Evolutionary conservation across 2,888 invertebrate genomes (phyloP).

Genomic region (Agonopterix arenella): DNA sequence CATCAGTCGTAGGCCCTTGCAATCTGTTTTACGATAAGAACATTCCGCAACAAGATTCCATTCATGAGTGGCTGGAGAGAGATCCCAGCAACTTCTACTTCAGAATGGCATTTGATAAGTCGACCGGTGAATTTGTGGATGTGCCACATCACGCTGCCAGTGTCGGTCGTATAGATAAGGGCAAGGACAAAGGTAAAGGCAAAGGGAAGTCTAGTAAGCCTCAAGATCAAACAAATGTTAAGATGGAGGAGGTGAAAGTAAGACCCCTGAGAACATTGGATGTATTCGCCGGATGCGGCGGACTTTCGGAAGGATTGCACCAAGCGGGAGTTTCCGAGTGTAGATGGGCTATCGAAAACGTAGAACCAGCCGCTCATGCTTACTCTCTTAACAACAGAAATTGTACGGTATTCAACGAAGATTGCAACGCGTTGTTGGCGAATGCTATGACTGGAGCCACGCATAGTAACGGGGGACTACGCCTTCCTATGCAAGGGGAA

Average conservation of each 20-base stretch:
- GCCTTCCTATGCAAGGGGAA: conserved; percentile 85
- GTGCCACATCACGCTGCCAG: conserved; percentile 77
- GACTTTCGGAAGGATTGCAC: conserved; percentile 85
- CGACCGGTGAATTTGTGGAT: conserved; percentile 74
- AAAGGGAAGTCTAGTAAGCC: conserved; percentile 78
- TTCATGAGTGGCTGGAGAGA: conserved; percentile 77
- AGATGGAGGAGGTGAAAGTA: conserved; percentile 39
- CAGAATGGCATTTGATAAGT: conserved; percentile 79
- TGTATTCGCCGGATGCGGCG: conserved; percentile 92
- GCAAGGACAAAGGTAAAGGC: conserved; percentile 81
- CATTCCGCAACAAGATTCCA: conserved; percentile 59
- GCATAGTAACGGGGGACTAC: conserved; percentile 66
- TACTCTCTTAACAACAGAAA: conserved; percentile 85
- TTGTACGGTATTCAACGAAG: conserved; percentile 86
- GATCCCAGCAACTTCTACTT: conserved; percentile 87
- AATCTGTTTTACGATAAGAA: conserved; percentile 80
- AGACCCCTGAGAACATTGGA: conserved; percentile 82
- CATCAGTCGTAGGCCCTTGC: conserved; percentile 82
- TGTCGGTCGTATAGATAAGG: conserved; percentile 78
- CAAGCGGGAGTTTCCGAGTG: conserved; percentile 82
- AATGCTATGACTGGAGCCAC: conserved; percentile 80
- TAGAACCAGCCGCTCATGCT: conserved; percentile 86
- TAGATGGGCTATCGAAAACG: conserved; percentile 89
- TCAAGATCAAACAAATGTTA: conserved; percentile 26
- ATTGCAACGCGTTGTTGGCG: conserved; percentile 84